Conservation (phyloP, 2,113 vertebrate genomes). For the Zapornia atra region DNA sequence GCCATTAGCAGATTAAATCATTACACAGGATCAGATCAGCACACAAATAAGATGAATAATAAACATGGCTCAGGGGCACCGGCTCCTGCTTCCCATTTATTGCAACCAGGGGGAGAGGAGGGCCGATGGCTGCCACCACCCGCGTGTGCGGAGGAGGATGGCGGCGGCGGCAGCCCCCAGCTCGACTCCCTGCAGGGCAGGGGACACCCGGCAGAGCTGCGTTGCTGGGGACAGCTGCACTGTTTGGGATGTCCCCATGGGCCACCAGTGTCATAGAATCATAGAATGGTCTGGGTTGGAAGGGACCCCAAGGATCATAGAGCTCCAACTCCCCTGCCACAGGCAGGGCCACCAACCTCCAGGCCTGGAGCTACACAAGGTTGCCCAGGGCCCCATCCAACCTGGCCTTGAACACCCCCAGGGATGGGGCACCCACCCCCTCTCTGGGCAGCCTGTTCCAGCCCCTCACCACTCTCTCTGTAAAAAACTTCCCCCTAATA, state of each 20-base stretch:
- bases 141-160: rapidly evolving
- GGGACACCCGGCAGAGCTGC: rapidly evolving
- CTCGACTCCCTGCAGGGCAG: background rate
- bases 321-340: too few relatives aligned
- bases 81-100: background rate
- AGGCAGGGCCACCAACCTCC: too few relatives aligned
- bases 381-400: too few relatives aligned
- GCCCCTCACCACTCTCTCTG: too few relatives aligned
- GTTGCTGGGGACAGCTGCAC: rapidly evolving
- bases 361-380: too few relatives aligned
- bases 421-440: too few relatives aligned
- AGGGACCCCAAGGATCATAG: too few relatives aligned
- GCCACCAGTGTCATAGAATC: background rate
- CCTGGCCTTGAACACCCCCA: too few relatives aligned
- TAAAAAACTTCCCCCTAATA: too few relatives aligned
- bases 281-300: too few relatives aligned
- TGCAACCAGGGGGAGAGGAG: background rate
- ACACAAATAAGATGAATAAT: slow-evolving; percentile 40
- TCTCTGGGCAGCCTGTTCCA: too few relatives aligned
- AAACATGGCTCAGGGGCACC: slow-evolving; percentile 22
- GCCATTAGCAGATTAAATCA: slow-evolving; percentile 65
- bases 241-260: background rate
- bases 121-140: slow-evolving; percentile 1
- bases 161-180: rapidly evolving
- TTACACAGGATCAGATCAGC: slow-evolving; percentile 35